Conservation (phyloP, 35 echinoderm and acorn worm genomes). For the Acanthaster planci region DNA sequence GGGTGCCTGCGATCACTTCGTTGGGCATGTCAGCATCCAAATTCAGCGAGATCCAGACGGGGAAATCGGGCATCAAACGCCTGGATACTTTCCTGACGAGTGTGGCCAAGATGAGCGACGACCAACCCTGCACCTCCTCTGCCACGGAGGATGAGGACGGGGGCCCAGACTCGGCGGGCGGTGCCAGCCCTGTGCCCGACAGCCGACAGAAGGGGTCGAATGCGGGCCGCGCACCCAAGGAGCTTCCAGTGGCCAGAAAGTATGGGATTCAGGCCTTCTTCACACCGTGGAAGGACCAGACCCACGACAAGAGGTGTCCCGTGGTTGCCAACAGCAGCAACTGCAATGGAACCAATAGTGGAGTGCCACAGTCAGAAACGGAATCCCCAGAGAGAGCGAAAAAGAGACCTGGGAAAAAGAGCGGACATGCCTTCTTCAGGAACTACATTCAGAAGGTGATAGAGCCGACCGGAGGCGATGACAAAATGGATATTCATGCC, state of each 20-base stretch:
- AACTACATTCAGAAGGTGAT: background rate
- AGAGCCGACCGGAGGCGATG: background rate
- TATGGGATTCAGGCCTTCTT: constrained; percentile 27
- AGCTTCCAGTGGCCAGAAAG: background rate
- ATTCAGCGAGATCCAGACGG: constrained; percentile 48
- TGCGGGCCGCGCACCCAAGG: background rate
- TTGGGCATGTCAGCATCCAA: constrained; percentile 81
- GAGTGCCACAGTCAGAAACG: background rate
- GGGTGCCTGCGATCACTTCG: constrained; percentile 68
- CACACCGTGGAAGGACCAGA: background rate
- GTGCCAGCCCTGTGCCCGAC: background rate
- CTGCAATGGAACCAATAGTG: too few relatives aligned
- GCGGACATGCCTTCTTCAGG: background rate
- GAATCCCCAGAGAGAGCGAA: background rate
- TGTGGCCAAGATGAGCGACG: background rate
- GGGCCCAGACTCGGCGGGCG: background rate
- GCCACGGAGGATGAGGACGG: background rate
- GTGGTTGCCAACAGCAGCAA: background rate
- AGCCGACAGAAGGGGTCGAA: background rate
- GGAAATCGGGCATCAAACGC: constrained; percentile 32
- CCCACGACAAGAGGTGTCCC: background rate
- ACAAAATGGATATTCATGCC: background rate
- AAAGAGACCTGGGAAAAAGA: background rate
- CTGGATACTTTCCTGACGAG: constrained; percentile 67
- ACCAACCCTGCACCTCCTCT: background rate